A percentile compares a stretch with the other conserved stretches of the same genome.
phyloP scores from a whole-genome alignment of 1,140 invertebrate species.

The Diabrotica virgifera region DNA sequence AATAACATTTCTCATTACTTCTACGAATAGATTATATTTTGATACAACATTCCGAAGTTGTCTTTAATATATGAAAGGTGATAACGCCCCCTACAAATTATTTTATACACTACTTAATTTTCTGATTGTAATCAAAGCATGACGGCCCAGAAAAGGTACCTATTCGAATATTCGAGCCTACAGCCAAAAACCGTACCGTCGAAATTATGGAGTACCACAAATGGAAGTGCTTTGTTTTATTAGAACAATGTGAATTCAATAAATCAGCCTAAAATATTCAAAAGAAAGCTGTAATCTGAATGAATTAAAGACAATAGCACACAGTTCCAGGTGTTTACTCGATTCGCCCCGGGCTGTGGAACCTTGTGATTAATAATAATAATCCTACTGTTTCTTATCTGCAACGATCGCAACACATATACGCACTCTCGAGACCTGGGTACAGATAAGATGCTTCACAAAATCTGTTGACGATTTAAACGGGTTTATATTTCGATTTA shows the following conservation, averaged over 20 bases:
- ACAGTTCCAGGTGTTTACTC: slow-evolving; percentile 31
- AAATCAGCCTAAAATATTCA: slow-evolving; percentile 29
- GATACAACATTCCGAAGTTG: no score
- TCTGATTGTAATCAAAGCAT: neutral
- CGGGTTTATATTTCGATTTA: no score
- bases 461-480: neutral
- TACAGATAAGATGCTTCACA: neutral
- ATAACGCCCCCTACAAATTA: no score
- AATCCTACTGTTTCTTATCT: slow-evolving; percentile 29
- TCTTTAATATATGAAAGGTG: no score
- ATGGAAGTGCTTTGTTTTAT: slow-evolving; percentile 8
- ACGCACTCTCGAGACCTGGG: neutral
- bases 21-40: no score
- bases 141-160: neutral
- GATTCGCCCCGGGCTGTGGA: slow-evolving; percentile 14
- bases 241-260: slow-evolving; percentile 18
- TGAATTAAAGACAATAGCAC: slow-evolving; percentile 31
- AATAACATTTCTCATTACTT: no score
- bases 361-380: slow-evolving; percentile 32
- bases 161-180: neutral
- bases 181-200: neutral
- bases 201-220: slow-evolving; percentile 11
- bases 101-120: neutral
- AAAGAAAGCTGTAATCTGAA: slow-evolving; percentile 31
- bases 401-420: slow-evolving; percentile 18